A percentile compares a stretch with the other conserved stretches of the same genome.
phyloP scores from a whole-genome alignment of 23 tunicate genomes.

The Halocynthia aurantium region DNA sequence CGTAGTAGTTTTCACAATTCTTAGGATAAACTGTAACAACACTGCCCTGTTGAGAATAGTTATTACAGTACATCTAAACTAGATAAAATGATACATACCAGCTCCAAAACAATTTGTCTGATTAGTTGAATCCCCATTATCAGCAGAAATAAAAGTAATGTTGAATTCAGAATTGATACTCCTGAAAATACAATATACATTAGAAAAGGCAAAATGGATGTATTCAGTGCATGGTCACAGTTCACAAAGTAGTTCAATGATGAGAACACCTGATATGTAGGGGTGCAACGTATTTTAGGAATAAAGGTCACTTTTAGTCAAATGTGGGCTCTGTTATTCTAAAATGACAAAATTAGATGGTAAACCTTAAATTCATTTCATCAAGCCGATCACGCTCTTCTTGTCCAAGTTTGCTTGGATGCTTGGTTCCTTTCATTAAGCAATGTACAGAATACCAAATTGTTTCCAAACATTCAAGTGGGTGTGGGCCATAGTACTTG shows the following conservation, averaged over 20 bases:
- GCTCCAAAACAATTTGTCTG: neutral
- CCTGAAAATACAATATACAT: neutral
- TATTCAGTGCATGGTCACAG: too few species aligned
- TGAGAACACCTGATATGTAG: too few species aligned
- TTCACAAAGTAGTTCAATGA: too few species aligned
- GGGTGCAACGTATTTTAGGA: too few species aligned
- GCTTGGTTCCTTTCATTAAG: neutral
- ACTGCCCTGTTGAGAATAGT: too few species aligned
- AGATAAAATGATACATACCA: neutral
- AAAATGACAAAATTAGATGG: neutral
- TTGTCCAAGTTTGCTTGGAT: neutral
- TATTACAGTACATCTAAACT: neutral
- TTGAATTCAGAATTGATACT: neutral
- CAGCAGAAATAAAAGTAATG: neutral
- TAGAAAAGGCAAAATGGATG: too few species aligned
- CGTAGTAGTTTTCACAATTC: slow-evolving; percentile 17
- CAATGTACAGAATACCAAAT: slow-evolving; percentile 8
- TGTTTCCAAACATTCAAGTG: slow-evolving; percentile 9
- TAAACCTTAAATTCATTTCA: neutral
- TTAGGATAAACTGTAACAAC: slow-evolving; percentile 11
- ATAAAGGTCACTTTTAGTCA: too few species aligned
- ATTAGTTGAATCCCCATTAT: neutral
- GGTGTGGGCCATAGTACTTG: slow-evolving; percentile 9
- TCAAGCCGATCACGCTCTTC: neutral
- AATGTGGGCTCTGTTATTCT: too few species aligned